Evolutionary conservation across 2,797 vertebrate genomes (phyloP).

Genomic region (Alca torda): DNA sequence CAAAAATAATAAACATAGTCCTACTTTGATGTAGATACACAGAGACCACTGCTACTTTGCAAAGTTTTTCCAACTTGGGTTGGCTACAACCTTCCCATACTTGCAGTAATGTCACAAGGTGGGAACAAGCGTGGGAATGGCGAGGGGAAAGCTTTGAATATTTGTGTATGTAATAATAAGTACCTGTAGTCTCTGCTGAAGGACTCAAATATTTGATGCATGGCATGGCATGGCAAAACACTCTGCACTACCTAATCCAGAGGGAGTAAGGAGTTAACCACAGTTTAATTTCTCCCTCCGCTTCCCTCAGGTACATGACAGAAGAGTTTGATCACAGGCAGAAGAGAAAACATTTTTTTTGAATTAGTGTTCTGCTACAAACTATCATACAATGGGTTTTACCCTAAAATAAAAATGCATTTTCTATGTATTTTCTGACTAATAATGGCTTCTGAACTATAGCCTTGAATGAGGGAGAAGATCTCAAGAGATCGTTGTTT

Average conservation of each 20-base stretch:
- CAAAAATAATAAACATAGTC: constrained; percentile 52
- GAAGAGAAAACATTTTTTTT: background rate
- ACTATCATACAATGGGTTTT: background rate
- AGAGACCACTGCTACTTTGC: background rate
- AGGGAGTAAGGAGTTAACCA: background rate
- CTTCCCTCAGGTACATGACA: background rate
- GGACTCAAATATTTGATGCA: background rate
- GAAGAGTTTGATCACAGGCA: background rate
- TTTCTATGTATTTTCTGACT: background rate
- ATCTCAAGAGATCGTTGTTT: background rate
- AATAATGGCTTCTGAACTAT: background rate
- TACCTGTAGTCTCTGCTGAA: background rate
- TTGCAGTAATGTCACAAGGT: background rate
- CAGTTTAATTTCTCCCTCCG: background rate
- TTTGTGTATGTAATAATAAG: background rate
- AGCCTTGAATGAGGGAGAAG: background rate
- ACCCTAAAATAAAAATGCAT: background rate
- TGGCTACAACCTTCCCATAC: background rate
- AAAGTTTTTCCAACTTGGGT: background rate
- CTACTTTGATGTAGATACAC: constrained; percentile 24
- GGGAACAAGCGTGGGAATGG: background rate
- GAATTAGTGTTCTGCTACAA: background rate
- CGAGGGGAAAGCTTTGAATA: background rate
- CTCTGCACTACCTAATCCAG: background rate
- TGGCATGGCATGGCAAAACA: background rate